Conservation (phyloP, 2,113 vertebrate genomes). For the Chloropsis cyanopogon region DNA sequence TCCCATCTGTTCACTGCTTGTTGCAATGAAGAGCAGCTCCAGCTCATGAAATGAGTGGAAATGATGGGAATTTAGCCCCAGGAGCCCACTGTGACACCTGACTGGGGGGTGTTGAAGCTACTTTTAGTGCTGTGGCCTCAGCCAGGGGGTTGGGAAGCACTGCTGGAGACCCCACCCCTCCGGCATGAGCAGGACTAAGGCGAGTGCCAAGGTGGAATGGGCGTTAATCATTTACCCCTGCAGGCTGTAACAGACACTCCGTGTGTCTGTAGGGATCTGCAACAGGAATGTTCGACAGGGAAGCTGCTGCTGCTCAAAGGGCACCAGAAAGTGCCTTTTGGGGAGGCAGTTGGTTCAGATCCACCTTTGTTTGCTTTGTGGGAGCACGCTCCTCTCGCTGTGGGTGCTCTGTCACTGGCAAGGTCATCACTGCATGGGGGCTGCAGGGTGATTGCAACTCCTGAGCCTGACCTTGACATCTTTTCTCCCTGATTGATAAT, state of each 20-base stretch:
- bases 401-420: not conserved
- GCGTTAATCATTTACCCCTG: slow-evolving; percentile 28
- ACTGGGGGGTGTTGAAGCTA: not conserved
- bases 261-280: not conserved
- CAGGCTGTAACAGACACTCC: not conserved
- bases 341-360: not conserved
- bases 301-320: slow-evolving; percentile 22
- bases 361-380: slow-evolving; percentile 35
- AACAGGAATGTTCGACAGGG: not conserved
- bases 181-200: not conserved
- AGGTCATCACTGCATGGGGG: accelerated
- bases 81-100: not conserved
- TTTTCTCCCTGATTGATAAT: not conserved
- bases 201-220: not conserved
- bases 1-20: not conserved
- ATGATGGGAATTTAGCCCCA: not conserved
- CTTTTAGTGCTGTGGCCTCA: not conserved
- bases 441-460: not conserved
- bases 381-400: not conserved
- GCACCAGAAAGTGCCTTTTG: not conserved
- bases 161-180: not conserved
- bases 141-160: accelerated
- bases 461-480: not conserved
- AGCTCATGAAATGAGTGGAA: not conserved
- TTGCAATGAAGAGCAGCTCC: not conserved